Conservation (phyloP, 2,888 invertebrate species). For the Ophraella communa region DNA sequence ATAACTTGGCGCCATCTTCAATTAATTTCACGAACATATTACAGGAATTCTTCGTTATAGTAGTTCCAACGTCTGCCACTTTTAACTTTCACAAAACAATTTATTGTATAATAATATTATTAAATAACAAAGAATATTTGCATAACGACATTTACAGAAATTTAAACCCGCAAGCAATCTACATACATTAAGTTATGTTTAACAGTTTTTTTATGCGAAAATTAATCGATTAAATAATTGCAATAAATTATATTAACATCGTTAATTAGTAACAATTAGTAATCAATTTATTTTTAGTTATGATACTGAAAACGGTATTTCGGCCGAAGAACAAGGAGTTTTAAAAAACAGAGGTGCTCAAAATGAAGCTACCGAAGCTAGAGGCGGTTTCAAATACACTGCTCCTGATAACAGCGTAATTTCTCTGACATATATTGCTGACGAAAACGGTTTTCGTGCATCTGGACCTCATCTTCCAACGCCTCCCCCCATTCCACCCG, state of each 20-base stretch:
- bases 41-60: not conserved
- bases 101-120: not conserved
- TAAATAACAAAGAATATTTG: not conserved
- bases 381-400: constrained; percentile 73
- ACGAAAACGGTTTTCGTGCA: constrained; percentile 67
- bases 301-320: constrained; percentile 69
- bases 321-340: constrained; percentile 64
- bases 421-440: constrained; percentile 61
- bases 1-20: not conserved
- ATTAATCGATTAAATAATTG: no score
- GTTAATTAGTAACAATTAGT: no score
- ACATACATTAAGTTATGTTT: no score
- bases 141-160: no score
- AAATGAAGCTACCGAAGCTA: constrained; percentile 43
- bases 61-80: not conserved
- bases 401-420: constrained; percentile 68
- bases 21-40: not conserved
- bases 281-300: constrained; percentile 28
- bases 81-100: not conserved
- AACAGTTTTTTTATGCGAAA: no score
- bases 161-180: no score
- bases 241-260: no score
- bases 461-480: constrained; percentile 63
- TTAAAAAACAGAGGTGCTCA: constrained; percentile 35
- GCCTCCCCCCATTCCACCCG: constrained; percentile 73